phyloP scores from a whole-genome alignment of 2,113 vertebrate genomes.

The Equus przewalskii region DNA sequence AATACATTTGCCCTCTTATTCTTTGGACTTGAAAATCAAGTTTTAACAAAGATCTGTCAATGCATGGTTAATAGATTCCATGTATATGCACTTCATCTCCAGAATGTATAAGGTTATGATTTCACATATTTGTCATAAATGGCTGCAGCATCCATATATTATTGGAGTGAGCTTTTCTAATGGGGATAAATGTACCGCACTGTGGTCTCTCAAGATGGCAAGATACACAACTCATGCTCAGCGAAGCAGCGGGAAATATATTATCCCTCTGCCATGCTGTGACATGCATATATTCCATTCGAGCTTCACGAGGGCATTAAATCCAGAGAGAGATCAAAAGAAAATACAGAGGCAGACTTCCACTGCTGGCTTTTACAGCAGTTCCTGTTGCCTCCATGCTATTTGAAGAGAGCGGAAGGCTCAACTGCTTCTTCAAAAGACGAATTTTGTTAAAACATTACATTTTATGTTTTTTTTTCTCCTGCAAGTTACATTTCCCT shows the following conservation, averaged over 20 bases:
- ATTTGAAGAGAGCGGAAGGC: conserved; percentile 48
- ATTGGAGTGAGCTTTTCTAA: conserved; percentile 73
- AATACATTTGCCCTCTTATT: conserved; percentile 24
- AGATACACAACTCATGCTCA: conserved; percentile 77
- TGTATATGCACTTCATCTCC: not conserved
- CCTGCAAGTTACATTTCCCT: conserved; percentile 30
- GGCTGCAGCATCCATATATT: conserved; percentile 63
- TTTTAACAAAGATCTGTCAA: conserved; percentile 44
- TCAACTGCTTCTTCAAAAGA: conserved; percentile 30
- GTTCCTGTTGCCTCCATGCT: conserved; percentile 2
- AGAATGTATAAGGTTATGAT: conserved; percentile 56
- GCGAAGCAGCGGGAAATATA: conserved; percentile 68
- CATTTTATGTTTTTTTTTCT: not conserved
- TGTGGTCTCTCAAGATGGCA: conserved; percentile 77
- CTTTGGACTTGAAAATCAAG: conserved; percentile 36
- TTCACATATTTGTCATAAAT: conserved; percentile 76
- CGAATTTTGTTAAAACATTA: conserved; percentile 55
- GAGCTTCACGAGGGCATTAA: conserved; percentile 65
- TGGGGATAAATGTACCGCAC: conserved; percentile 73
- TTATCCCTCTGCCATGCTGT: conserved; percentile 57
- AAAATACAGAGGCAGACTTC: conserved; percentile 50
- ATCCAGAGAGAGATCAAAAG: conserved; percentile 75
- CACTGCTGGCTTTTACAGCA: not conserved
- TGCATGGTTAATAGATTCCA: conserved; percentile 33
- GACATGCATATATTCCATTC: conserved; percentile 68